Evolutionary conservation across 2,888 invertebrate genomes (phyloP), one percentile per base, ranked within the genome.

Genomic region (Caenorhabditis becei): DNA sequence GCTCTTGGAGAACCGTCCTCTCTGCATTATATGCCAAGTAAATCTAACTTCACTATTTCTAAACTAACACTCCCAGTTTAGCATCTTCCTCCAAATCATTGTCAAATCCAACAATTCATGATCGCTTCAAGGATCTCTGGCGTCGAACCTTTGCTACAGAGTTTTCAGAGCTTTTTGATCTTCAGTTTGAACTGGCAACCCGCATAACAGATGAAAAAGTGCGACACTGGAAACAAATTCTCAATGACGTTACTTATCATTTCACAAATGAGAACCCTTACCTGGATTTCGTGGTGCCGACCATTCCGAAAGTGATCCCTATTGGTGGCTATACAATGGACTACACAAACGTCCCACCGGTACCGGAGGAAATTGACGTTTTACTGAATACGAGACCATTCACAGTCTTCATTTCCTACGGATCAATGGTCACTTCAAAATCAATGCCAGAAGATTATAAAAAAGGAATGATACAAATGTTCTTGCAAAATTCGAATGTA

Each of bases 251-350:
- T 44, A 69, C 83, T 10, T 83, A 83, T 70, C 78, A 75, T 47
- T 83, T 80, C 26, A 24, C 75, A n/a, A 83, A 83, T 28, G 66
- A 80, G 1, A 75, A 83, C 26, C 83, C 80, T 11, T 80, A 80
- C 23, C 37, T 83, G 11, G 83, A 83, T 44, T 77, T 80, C n/a
- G 80, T 75, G 0, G 24, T 62, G 28, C 83, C 83, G 28, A 80
- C 80, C 0, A 80, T 83, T 28, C 65, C 70, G 2, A 78, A 78
- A 78, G 69, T 80, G 0, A 58, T 83, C 41, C 71, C 74, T 0
- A 80, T 83, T 44, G 83, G 83, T 16, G 83, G 83, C n/a, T 47
- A 71, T 23, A 61, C 71, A 26, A 54, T 75, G 51, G 56, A 80
- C 51, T 54, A 74, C 49, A 56, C 14, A 28, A 41, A 67, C 41